Base-by-base conservation (phyloP, 2,888 invertebrate genomes). In the Scrobipalpa atriplicella region DNA sequence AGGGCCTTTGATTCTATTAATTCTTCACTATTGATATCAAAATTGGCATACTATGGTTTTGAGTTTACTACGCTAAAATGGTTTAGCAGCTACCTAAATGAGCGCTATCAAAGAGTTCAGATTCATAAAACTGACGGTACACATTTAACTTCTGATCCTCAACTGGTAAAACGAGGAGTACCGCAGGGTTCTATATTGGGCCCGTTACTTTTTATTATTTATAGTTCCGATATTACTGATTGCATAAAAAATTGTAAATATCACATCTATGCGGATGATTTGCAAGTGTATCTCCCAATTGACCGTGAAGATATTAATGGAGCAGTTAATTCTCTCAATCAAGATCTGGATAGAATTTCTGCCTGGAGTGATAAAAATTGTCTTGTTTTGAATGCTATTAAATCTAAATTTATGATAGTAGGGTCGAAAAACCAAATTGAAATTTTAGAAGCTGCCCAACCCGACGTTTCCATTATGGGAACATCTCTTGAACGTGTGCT, bases 1-100 rank as follows among this genome's bases (percentile, higher is more conserved):
- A 56, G 56, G n/a, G 56, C 56, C 5, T 56, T 56, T 29, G 56
- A 56, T 56, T 29, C 29, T 1, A 56, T 56, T 11, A 29, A 56
- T 56, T 2, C 56, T 18, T 56, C 56, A 3, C n/a, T 56, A 10
- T 29, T 56, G 9, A 5, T 56, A 19, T 56, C 56, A 0, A 56
- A 56, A 19, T n/a, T 56, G 2, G 9, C 56, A 2, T 56, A 56
- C n/a, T 56, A 56, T n/a, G 56, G 56, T 18, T 56, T 56, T 11
- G 56, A 56, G 13, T 56, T n/a, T 1, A 19, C 29, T 8, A n/a
- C 56, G 5, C 29, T 56, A 0, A 29, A n/a, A 19, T 56, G 56
- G 56, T 56, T 56, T 11, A 56, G 52, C 8, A 52, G 19, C 10
- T 52, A 52, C 18, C 18, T 52, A n/a, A n/a, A 1, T n/a, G 19